A percentile compares a stretch with the other conserved stretches of the same genome.
phyloP scores from a whole-genome alignment of 2,797 vertebrate genomes.

The Fistularia commersonii region DNA sequence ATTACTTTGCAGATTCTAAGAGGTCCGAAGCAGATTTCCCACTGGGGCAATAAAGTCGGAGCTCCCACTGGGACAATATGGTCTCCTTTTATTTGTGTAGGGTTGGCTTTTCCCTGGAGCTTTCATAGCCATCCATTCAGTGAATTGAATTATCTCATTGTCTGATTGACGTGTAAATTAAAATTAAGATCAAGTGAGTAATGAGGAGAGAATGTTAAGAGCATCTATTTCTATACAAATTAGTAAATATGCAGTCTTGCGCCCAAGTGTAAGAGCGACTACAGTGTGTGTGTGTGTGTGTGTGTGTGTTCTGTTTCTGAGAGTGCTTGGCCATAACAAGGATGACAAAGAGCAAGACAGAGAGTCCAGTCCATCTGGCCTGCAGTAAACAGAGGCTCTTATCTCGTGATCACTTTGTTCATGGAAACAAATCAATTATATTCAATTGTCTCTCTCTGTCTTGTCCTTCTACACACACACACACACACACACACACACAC shows the following conservation, averaged over 20 bases:
- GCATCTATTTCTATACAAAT: no score
- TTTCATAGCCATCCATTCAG: neutral
- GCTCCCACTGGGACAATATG: neutral
- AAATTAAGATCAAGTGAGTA: slow-evolving; percentile 4
- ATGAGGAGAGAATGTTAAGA: no score
- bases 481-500: neutral
- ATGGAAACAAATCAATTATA: slow-evolving; percentile 49
- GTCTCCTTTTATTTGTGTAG: neutral
- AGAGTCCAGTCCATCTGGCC: slow-evolving; percentile 10
- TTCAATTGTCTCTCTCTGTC: slow-evolving; percentile 26
- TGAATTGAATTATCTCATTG: neutral
- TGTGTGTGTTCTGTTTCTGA: neutral
- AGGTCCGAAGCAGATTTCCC: no score
- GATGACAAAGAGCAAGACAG: neutral
- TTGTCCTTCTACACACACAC: neutral
- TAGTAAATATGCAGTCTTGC: no score
- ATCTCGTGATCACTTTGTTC: slow-evolving; percentile 31
- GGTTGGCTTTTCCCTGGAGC: neutral
- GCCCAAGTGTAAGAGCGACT: no score
- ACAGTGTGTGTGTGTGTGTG: neutral
- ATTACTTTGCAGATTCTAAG: no score
- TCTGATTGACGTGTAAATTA: neutral
- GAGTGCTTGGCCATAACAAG: slow-evolving; percentile 16
- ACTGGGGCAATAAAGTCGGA: no score
- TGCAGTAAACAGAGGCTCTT: slow-evolving; percentile 33